Base-by-base conservation (phyloP, 2,797 vertebrate species). In the Cirrhinus molitorella region DNA sequence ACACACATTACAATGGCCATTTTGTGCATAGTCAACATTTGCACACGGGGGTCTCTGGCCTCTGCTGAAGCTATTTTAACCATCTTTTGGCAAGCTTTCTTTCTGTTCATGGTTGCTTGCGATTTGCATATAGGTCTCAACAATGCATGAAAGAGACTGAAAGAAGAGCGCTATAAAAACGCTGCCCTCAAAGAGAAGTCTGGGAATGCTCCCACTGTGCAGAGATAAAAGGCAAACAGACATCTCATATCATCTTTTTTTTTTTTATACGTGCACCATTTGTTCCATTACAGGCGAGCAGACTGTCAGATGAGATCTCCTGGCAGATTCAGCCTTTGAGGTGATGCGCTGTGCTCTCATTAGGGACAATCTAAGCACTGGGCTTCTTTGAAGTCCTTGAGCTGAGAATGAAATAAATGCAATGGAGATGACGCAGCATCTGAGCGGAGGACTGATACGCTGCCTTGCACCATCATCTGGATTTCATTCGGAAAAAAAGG, bases 241-340 rank as follows among this genome's bases (percentile, higher is more conserved):
- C 85, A 66, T 83, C 45, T 74, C 74, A 47, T 75, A 73, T 73
- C 51, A 43, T 77, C 37, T 71, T 73, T 77, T 81, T 34, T 34
- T 34, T 84, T 80, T 79, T 77, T 59, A 80, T 85, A 81, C 75
- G 72, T 84, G 65, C 85, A 59, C 71, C 84, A 86, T 88, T 89
- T 89, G 86, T 90, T 88, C 78, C 71, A 88, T 89, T 83, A 23
- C 85, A 77, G 83, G 80, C 85, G 77, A 78, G 25, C 49, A 59
- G 80, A 78, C 59, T 91, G 88, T 89, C 86, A 89, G 91, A 92
- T 90, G 85, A 82, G 83, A 67, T 84, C 88, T 80, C 85, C 70
- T 45, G 85, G 83, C 71, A 70, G 81, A 11, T 84, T 85, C 85
- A 87, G 86, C 86, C 85, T 88, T 82, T 70, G 85, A 89, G 87